Conservation (phyloP, 2,797 vertebrate species). For the Scolopax bukidnonensis region DNA sequence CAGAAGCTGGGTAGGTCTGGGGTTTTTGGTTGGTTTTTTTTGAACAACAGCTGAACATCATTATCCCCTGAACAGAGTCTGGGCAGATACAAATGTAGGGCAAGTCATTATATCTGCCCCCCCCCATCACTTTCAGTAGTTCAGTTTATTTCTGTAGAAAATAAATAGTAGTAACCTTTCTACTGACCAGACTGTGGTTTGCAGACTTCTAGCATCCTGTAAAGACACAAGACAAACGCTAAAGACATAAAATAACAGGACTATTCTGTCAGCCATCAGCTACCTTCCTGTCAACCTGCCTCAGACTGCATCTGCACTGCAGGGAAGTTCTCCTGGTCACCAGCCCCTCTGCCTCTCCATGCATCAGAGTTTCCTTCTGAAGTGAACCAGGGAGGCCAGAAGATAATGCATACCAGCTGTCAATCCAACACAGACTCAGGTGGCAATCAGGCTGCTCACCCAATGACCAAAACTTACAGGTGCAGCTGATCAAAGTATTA, state of each 20-base stretch:
- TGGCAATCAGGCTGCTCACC: not conserved
- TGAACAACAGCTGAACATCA: not conserved
- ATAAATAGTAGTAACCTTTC: not conserved
- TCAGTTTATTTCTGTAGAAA: not conserved
- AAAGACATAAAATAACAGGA: not conserved
- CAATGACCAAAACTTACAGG: not conserved
- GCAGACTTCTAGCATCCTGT: not conserved
- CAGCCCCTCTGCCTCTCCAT: not conserved
- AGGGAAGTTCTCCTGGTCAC: not conserved
- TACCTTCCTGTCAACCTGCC: not conserved
- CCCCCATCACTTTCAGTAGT: not conserved
- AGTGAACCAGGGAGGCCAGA: not conserved
- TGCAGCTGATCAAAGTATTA: not conserved
- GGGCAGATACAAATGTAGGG: not conserved
- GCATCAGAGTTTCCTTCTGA: not conserved
- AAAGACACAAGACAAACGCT: not conserved
- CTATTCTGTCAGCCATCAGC: not conserved
- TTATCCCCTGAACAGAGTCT: not conserved
- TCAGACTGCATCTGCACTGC: not conserved
- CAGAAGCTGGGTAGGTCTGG: not conserved
- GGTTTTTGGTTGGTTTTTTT: not conserved
- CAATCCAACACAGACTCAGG: not conserved
- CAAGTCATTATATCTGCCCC: not conserved
- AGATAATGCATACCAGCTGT: not conserved
- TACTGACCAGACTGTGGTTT: too few relatives aligned